These are phyloP conservation scores for Tineola bisselliella DNA, from an alignment of 2,888 invertebrate genomes.

Conservation along the genomic window DNA sequence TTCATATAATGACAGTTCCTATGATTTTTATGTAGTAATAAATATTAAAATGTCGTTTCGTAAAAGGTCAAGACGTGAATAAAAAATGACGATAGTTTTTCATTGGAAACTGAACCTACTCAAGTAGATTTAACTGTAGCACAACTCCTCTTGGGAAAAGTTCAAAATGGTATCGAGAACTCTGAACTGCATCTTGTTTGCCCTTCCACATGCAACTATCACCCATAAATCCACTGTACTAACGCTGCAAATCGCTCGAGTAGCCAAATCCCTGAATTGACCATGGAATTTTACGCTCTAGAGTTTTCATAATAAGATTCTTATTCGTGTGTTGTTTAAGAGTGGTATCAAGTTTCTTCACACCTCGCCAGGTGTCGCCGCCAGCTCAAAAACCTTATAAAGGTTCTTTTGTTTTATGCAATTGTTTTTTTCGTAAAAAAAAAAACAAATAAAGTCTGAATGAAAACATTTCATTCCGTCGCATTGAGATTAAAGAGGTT, in stretches of 20 bases:
- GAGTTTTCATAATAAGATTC: slow-evolving; percentile 20
- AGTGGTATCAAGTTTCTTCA: slow-evolving; percentile 58
- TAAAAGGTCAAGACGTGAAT: no score
- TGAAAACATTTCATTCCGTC: not conserved
- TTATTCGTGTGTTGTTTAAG: slow-evolving; percentile 20
- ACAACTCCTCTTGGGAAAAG: slow-evolving; percentile 56
- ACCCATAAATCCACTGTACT: not conserved
- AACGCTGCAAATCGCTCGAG: not conserved
- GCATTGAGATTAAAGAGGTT: not conserved
- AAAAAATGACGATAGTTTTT: no score
- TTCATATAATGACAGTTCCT: no score
- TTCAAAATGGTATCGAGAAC: slow-evolving; percentile 48
- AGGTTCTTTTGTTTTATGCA: slow-evolving; percentile 10
- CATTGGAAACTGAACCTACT: not conserved
- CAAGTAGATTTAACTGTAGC: slow-evolving; percentile 25
- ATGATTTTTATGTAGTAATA: no score
- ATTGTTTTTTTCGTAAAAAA: not conserved
- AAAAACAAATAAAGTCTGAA: not conserved
- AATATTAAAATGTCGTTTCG: no score
- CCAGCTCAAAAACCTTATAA: slow-evolving; percentile 28
- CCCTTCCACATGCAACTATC: not conserved
- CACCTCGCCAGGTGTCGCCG: slow-evolving; percentile 65
- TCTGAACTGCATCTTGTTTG: slow-evolving; percentile 35
- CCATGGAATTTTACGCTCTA: slow-evolving; percentile 25
- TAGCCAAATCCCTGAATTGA: slow-evolving; percentile 3